Evolutionary conservation across 1,140 invertebrate genomes (phyloP), one percentile per base, ranked within the genome.

Genomic region (Euwallacea fornicatus): DNA sequence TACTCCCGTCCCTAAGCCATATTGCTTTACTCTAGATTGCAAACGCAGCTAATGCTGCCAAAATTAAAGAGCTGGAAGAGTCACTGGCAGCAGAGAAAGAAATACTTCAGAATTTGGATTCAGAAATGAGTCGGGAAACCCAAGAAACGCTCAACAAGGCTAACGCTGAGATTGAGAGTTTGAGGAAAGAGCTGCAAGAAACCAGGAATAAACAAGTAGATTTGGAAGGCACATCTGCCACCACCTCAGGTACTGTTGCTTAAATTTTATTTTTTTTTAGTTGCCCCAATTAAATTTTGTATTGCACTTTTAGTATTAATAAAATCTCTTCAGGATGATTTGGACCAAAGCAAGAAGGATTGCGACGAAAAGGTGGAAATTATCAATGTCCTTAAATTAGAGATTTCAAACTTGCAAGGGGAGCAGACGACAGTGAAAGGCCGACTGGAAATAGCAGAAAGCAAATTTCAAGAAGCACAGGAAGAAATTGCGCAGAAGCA

Each of bases 31-130:
- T 43, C 8, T 41, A 63, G 61, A 44, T 63, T 47, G 10, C 6
- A 63, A 63, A 47, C 63, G 59, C 54, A 44, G 59, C 11, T 10
- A 13, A 84, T 73, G 81, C 85, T 70, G 83, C 83, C 55, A 83
- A 80, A 80, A 83, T 87, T 63, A 83, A 83, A 66, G 83, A 86
- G 71, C 74, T 88, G n/a, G 83, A 89, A 74, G 80, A 82, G 59
- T 73, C 82, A 66, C 74, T 88, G 7, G 72, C 78, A 3, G 81
- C 83, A 56, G 85, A 87, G 74, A 76, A 81, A 44, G 81, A 83
- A 65, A 80, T 83, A 69, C 72, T 81, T 7, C 83, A 85, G 75
- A 80, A 82, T 46, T 74, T 85, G 0, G 86, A 88, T 78, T 75
- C 76, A 63, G 84, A 86, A 53, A 82, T 80, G n/a, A 83, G 81